Percentiles rank a stretch among this genome's conserved stretches.
These are phyloP conservation scores for Hetaerina titia DNA, from an alignment of 2,888 invertebrate species.

Conservation along the genomic window DNA sequence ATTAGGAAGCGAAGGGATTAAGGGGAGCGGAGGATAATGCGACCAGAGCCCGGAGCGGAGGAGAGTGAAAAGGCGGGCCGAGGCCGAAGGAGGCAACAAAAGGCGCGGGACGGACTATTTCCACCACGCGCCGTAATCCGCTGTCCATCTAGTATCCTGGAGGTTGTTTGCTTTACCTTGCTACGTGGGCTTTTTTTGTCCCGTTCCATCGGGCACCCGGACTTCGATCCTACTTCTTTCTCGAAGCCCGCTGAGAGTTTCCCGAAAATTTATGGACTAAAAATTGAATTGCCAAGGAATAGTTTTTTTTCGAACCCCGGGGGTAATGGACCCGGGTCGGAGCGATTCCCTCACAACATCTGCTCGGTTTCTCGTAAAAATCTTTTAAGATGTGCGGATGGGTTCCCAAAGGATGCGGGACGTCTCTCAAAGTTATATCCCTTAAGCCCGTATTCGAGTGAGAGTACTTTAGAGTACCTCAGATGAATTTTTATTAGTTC, in stretches of 20 bases:
- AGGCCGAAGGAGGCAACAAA: neutral
- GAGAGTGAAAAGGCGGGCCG: neutral
- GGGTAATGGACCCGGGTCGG: neutral
- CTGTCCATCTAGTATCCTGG: neutral
- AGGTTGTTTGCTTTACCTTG: neutral
- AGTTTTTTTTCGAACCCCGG: neutral
- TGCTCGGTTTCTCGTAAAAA: constrained; percentile 1
- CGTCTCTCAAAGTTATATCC: neutral
- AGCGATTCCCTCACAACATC: neutral
- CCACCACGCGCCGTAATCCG: constrained; percentile 25
- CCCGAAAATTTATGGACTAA: constrained; percentile 5
- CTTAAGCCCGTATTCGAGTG: neutral
- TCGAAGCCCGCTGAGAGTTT: neutral
- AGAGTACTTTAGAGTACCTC: neutral
- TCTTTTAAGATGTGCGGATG: neutral
- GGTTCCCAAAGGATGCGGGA: neutral
- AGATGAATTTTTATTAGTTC: constrained; percentile 2
- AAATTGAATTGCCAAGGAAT: neutral
- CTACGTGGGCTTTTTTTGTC: neutral
- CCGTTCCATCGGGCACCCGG: neutral
- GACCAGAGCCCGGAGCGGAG: neutral
- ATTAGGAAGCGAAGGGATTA: neutral
- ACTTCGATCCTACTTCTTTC: neutral
- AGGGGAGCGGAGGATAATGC: neutral
- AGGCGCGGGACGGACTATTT: neutral